phyloP scores from a whole-genome alignment of 2,797 vertebrate species.

The Strix occidentalis region DNA sequence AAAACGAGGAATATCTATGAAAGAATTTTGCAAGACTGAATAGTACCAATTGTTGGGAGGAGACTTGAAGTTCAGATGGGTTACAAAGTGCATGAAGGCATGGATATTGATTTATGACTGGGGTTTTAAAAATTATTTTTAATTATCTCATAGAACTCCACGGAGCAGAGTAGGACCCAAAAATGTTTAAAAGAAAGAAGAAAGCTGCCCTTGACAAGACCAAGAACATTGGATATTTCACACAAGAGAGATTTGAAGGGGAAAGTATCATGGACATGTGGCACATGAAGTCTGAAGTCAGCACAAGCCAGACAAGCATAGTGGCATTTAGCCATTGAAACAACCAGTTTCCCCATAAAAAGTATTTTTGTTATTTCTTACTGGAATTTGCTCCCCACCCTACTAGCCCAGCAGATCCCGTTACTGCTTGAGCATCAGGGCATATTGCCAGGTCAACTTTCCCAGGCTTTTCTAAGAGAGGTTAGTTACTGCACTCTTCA shows the following conservation, averaged over 20 bases:
- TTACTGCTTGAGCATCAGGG: slow-evolving; percentile 20
- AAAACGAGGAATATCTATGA: neutral
- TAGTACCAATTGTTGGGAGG: neutral
- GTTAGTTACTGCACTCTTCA: neutral
- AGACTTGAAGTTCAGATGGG: neutral
- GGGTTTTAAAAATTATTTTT: neutral
- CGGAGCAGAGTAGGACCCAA: neutral
- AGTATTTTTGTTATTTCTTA: slow-evolving; percentile 32
- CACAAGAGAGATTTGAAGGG: neutral
- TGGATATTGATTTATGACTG: neutral
- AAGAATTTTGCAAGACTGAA: neutral
- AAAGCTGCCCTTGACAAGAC: neutral
- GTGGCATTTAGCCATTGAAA: neutral
- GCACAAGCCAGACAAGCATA: neutral
- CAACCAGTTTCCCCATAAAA: neutral
- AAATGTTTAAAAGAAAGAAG: neutral
- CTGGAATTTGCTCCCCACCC: slow-evolving; percentile 1
- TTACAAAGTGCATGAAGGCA: neutral
- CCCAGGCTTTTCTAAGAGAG: slow-evolving; percentile 25
- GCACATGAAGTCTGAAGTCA: neutral
- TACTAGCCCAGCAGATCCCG: neutral
- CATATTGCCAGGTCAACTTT: slow-evolving; percentile 32
- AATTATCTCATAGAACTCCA: neutral
- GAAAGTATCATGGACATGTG: neutral
- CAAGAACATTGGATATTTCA: neutral